Conservation (phyloP, 2,797 vertebrate genomes). For the Echiichthys vipera region DNA sequence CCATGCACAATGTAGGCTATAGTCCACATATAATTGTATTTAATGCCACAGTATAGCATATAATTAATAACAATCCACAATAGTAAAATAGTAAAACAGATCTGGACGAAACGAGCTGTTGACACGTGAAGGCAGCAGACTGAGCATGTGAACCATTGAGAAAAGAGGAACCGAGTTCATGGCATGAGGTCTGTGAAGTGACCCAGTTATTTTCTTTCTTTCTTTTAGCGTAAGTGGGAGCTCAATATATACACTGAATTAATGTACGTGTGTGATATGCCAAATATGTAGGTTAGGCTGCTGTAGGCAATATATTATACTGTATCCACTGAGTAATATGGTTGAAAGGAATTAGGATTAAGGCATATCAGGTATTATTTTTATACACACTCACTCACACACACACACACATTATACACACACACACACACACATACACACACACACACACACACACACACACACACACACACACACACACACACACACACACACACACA, state of each 20-base stretch:
- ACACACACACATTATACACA: too few species aligned
- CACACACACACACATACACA: too few species aligned
- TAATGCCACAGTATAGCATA: too few species aligned
- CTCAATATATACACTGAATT: background rate
- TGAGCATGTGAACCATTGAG: background rate
- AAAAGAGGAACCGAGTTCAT: background rate
- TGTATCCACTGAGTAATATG: background rate
- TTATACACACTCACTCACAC: background rate
- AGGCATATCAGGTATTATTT: background rate
- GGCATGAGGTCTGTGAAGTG: background rate
- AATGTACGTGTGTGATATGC: background rate
- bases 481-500: too few species aligned
- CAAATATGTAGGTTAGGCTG: too few species aligned
- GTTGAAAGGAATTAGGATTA: background rate
- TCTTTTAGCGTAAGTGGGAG: background rate
- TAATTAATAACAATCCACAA: too few species aligned
- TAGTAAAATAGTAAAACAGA: too few species aligned
- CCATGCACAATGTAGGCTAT: too few species aligned
- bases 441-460: too few species aligned
- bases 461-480: too few species aligned
- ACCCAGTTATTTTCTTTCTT: background rate
- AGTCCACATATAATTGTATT: too few species aligned
- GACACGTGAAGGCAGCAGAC: slow-evolving; percentile 21
- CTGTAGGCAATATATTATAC: background rate
- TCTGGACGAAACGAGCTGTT: background rate